Conservation (phyloP, 2,113 vertebrate genomes). For the Suricata suricatta region DNA sequence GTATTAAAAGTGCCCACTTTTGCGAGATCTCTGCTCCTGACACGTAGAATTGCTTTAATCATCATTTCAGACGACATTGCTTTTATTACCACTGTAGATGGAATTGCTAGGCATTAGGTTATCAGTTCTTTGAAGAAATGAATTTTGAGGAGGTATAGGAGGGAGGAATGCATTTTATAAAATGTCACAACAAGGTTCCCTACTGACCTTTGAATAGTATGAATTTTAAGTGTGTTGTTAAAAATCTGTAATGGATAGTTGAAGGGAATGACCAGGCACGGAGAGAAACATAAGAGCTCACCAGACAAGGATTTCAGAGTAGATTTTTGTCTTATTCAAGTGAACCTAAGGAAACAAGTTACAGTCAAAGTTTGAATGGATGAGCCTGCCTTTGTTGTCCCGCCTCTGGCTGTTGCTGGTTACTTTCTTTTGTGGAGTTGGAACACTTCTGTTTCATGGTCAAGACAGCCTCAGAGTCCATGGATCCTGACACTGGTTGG, state of each 20-base stretch:
- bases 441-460: constrained; percentile 4
- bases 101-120: neutral
- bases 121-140: neutral
- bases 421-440: constrained; percentile 70
- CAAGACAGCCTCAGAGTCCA: neutral
- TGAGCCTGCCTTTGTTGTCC: constrained; percentile 3
- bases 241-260: neutral
- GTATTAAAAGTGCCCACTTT: neutral
- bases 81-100: neutral
- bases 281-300: neutral
- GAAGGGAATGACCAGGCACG: neutral
- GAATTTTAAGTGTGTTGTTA: neutral
- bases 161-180: neutral
- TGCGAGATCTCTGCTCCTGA: neutral
- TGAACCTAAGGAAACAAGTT: constrained; percentile 51
- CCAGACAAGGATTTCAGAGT: neutral
- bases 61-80: neutral
- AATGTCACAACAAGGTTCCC: neutral
- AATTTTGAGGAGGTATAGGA: neutral
- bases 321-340: neutral
- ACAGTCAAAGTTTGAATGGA: neutral
- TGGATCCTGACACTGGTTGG: neutral
- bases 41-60: neutral
- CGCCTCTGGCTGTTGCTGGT: constrained; percentile 46
- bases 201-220: constrained; percentile 40